Conservation (phyloP, 2,113 vertebrate species). For the Enhydra lutris region DNA sequence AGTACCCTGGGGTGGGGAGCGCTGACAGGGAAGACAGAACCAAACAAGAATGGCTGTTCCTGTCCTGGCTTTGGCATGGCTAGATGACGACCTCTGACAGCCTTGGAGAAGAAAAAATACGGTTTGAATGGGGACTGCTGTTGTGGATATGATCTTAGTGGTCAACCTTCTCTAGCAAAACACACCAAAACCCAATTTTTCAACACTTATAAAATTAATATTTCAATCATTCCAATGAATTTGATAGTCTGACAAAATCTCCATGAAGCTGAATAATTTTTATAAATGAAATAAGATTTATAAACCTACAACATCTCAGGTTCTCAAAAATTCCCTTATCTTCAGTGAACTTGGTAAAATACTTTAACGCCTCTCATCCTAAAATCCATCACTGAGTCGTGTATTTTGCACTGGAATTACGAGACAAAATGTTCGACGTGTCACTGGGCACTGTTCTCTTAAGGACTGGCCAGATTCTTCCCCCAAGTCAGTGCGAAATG, state of each 20-base stretch:
- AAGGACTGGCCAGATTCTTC: no score
- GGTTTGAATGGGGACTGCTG: no score
- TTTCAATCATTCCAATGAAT: neutral
- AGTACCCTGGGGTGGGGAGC: accelerated
- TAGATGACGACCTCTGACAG: conserved; percentile 5
- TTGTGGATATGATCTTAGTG: neutral
- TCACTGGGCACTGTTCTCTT: neutral
- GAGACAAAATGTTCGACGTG: accelerated
- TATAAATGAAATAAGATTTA: neutral
- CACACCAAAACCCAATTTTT: neutral
- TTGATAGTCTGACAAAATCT: neutral
- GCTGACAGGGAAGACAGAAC: neutral
- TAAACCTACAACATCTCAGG: neutral
- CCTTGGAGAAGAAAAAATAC: neutral
- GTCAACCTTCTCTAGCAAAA: neutral
- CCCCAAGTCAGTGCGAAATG: neutral
- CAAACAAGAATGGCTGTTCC: neutral
- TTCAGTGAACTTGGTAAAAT: neutral
- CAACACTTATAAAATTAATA: neutral
- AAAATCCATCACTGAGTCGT: neutral
- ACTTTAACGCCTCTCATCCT: neutral
- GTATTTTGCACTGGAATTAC: neutral
- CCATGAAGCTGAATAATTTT: neutral
- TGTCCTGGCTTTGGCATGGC: neutral
- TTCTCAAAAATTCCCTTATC: neutral